Conservation (phyloP, 2,888 invertebrate species). For the Drosophila atripex region DNA sequence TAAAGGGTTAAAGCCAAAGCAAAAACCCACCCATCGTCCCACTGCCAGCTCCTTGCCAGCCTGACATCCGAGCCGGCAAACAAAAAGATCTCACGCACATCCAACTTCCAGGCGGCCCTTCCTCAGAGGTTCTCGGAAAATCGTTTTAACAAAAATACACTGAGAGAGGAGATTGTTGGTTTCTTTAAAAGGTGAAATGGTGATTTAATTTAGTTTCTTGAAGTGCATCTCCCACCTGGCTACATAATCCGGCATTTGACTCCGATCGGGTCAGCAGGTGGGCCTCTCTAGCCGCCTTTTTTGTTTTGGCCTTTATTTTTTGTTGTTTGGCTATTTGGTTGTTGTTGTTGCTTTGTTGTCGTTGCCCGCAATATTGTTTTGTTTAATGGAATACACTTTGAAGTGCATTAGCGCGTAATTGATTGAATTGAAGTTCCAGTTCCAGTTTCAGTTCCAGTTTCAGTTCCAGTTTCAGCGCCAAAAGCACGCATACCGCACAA, state of each 20-base stretch:
- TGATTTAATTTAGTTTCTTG: background rate
- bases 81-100: constrained; percentile 55
- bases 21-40: too few relatives aligned
- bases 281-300: background rate
- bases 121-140: background rate
- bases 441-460: constrained; percentile 35
- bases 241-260: constrained; percentile 20
- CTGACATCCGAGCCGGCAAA: constrained; percentile 55
- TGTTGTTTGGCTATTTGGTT: background rate
- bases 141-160: background rate
- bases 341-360: background rate
- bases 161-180: background rate
- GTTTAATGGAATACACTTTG: constrained; percentile 44
- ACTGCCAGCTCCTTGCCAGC: background rate
- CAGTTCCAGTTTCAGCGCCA: constrained; percentile 10
- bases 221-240: background rate
- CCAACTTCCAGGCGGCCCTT: background rate
- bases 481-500: background rate
- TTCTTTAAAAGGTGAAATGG: too few relatives aligned
- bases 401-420: constrained; percentile 61
- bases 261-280: constrained; percentile 27
- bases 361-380: constrained; percentile 38
- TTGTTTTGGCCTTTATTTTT: background rate
- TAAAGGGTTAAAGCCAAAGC: constrained; percentile 52
- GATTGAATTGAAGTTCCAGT: constrained; percentile 58